A percentile compares a stretch with the other conserved stretches of the same genome.
These are phyloP conservation scores for Blastobasis adustella DNA, from an alignment of 2,888 invertebrate genomes.

Conservation along the genomic window DNA sequence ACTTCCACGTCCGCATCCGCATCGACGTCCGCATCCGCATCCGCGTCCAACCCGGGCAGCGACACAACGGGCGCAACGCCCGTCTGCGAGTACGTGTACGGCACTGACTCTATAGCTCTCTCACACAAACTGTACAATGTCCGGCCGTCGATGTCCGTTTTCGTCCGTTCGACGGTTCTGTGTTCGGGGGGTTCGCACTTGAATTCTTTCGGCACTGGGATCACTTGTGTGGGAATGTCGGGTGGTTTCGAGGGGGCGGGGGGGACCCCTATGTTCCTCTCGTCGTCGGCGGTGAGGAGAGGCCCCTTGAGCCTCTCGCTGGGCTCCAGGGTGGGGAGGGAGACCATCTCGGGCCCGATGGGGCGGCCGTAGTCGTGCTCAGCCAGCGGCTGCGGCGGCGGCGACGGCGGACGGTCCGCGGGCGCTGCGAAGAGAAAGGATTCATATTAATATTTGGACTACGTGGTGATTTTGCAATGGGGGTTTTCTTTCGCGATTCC, in stretches of 20 bases:
- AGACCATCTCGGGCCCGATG: slow-evolving; percentile 25
- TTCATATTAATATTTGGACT: too few species aligned
- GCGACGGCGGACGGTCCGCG: too few species aligned
- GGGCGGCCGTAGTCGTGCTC: slow-evolving; percentile 7
- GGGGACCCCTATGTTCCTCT: slow-evolving; percentile 13
- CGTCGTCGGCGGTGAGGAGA: slow-evolving; percentile 35
- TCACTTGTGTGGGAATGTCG: slow-evolving; percentile 4
- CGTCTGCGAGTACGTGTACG: slow-evolving; percentile 38
- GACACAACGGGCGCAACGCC: slow-evolving; percentile 37
- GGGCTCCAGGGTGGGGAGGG: slow-evolving; percentile 35
- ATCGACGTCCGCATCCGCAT: slow-evolving; percentile 10
- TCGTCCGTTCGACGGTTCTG: slow-evolving; percentile 62
- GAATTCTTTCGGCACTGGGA: slow-evolving; percentile 18
- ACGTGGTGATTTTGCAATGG: too few species aligned
- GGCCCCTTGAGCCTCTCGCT: slow-evolving; percentile 55
- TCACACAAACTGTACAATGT: slow-evolving; percentile 34
- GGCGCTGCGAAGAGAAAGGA: too few species aligned
- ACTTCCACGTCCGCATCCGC: slow-evolving; percentile 10
- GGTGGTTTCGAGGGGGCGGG: too few species aligned
- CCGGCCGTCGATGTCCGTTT: slow-evolving; percentile 40
- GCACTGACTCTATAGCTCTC: slow-evolving; percentile 26
- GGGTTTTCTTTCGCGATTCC: too few species aligned
- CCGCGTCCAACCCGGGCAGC: slow-evolving; percentile 18
- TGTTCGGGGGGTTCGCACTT: slow-evolving; percentile 38
- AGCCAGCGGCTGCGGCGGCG: slow-evolving; percentile 5